Percentiles rank a stretch among this genome's conserved stretches.
phyloP scores from a whole-genome alignment of 2,888 invertebrate species.

The Pandemis cinnamomeana region DNA sequence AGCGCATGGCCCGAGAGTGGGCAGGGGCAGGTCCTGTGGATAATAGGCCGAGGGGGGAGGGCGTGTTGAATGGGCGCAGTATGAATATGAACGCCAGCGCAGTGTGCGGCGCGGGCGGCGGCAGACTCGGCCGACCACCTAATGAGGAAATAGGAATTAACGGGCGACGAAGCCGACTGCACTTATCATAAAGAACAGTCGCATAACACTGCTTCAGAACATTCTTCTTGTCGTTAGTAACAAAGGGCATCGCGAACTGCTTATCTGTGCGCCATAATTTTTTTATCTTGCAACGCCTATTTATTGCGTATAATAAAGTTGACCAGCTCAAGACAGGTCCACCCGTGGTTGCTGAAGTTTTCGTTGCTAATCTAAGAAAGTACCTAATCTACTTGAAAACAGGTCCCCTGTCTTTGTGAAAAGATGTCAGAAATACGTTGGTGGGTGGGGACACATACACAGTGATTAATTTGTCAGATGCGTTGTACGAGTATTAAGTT shows the following conservation, averaged over 20 bases:
- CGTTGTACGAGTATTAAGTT: no score
- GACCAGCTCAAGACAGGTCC: no score
- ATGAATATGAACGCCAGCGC: slow-evolving; percentile 48
- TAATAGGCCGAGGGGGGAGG: slow-evolving; percentile 49
- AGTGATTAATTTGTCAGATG: no score
- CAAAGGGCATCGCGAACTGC: slow-evolving; percentile 16
- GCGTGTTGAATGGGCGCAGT: slow-evolving; percentile 70
- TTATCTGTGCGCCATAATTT: no score
- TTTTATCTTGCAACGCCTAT: no score
- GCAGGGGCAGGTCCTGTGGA: slow-evolving; percentile 57
- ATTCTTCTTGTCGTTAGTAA: slow-evolving; percentile 23
- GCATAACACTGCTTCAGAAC: slow-evolving; percentile 30
- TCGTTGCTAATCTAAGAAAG: no score
- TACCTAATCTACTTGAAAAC: no score
- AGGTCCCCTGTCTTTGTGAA: no score
- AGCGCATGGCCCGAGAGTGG: slow-evolving; percentile 56
- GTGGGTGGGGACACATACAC: no score
- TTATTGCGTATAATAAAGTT: no score
- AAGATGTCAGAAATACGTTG: no score
- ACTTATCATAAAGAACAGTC: slow-evolving; percentile 51
- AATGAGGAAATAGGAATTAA: slow-evolving; percentile 85
- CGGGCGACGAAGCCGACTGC: slow-evolving; percentile 74
- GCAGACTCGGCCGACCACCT: slow-evolving; percentile 65
- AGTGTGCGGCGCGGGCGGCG: slow-evolving; percentile 50
- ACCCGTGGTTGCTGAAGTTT: no score